Base-by-base conservation (phyloP, 1,140 invertebrate species). In the Drosophila mojavensis region DNA sequence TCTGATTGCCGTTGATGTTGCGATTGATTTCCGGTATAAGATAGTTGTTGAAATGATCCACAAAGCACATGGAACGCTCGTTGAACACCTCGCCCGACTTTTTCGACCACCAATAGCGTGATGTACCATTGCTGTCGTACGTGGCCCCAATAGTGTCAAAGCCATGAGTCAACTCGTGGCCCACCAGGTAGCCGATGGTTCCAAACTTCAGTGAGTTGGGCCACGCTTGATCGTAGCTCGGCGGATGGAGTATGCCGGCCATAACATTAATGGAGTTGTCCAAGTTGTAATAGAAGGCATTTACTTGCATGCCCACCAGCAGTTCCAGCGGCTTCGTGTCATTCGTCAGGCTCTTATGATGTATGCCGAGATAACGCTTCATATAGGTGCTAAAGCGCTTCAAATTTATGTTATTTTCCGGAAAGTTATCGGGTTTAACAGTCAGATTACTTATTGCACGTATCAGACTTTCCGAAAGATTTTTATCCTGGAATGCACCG, bases 231-330 rank as follows among this genome's bases (percentile, higher is more conserved):
- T 98, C 97, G 92, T 97, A 99, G 82, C 98, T 98, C 0, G 98
- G 98, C 64, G 96, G 95, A 89, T 99, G 98, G 0, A 99, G 94
- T 62, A 99, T 98, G 2, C 98, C 98, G 24, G 98, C 98, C 91
- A 91, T 91, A 0, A 91, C 90, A 62, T 86, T 86, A 1, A 92
- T 91, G 0, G 86, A 82, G 33, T 91, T 91, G 30, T 92, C 91
- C 5, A 91, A 9, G 7, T 81, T 90, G 54, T 90, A 92, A 33
- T 92, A 92, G 41, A 92, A 92, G 1, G 90, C 77, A 64, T 92
- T 92, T 1, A 92, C 90, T 50, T 92, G 91, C 67, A 90, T 85
- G 0, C 71, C 79, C n/a, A 69, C 3, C 4, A 91, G 0, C 26
- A 92, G 39, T 1, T 81, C 84, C 54, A 92, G 41, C 0, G 91